A percentile compares a stretch with the other conserved stretches of the same genome.
Evolutionary conservation across 64 coral and sea anemone genomes (phyloP).

Genomic region (Dendrophyllia cribrosa): DNA sequence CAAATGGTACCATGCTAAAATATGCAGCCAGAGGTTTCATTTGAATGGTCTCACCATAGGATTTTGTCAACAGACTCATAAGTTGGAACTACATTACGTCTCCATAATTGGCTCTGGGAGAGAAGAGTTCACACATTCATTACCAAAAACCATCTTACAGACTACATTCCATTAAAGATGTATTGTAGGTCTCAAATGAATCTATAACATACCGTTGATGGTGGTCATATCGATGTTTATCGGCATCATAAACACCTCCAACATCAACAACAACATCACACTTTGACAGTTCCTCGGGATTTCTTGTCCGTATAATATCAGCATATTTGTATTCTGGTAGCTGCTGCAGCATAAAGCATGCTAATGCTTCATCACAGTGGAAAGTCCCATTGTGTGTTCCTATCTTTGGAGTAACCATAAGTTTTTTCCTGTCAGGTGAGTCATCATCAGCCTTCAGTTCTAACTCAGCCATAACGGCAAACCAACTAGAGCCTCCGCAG

Average conservation of each 20-base stretch:
- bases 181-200: not conserved
- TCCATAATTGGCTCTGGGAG: too few species aligned
- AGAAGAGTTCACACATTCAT: too few species aligned
- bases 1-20: too few species aligned
- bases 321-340: conserved; percentile 89
- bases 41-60: too few species aligned
- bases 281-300: conserved; percentile 72
- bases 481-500: not conserved
- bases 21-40: too few species aligned
- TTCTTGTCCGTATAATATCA: conserved; percentile 83
- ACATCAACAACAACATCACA: conserved; percentile 99
- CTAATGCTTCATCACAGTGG: conserved; percentile 96
- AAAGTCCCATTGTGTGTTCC: conserved; percentile 99
- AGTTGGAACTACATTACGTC: too few species aligned
- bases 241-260: conserved; percentile 90
- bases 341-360: conserved; percentile 88
- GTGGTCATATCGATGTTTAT: conserved; percentile 94
- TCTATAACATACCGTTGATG: conserved; percentile 81
- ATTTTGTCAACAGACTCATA: too few species aligned
- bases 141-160: too few species aligned
- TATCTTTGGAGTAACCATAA: conserved; percentile 68
- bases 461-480: conserved; percentile 19
- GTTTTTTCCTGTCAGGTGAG: conserved; percentile 56
- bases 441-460: conserved; percentile 65
- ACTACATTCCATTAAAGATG: not conserved